These are phyloP conservation scores for Oithona nana DNA, from an alignment of 2,888 invertebrate genomes.

Conservation along the genomic window DNA sequence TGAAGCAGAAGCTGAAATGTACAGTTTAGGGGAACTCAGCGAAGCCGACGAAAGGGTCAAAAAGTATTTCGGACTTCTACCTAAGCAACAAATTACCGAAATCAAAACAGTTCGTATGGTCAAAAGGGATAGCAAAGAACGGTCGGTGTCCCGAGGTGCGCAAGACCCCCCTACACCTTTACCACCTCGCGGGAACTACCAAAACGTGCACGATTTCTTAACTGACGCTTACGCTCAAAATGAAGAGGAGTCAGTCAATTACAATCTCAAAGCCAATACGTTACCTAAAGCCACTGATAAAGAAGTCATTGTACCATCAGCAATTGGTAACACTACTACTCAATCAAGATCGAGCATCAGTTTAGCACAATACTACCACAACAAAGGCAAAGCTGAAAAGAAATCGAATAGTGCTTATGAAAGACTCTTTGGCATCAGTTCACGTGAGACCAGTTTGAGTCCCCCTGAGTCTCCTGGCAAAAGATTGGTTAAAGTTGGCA, in stretches of 20 bases:
- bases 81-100: slow-evolving; percentile 43
- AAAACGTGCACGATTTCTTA: slow-evolving; percentile 11
- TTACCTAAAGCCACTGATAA: not conserved
- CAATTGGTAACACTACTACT: not conserved
- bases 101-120: slow-evolving; percentile 84
- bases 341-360: not conserved
- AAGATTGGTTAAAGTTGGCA: not conserved
- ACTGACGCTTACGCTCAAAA: not conserved
- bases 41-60: slow-evolving; percentile 36
- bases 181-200: slow-evolving; percentile 12
- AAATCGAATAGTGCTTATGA: slow-evolving; percentile 24
- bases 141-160: slow-evolving; percentile 37
- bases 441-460: slow-evolving; percentile 18
- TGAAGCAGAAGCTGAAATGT: not conserved
- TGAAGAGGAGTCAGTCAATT: not conserved
- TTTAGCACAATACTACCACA: not conserved
- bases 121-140: slow-evolving; percentile 68
- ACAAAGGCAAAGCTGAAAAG: not conserved
- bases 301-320: no score
- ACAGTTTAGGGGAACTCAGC: slow-evolving; percentile 29
- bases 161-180: not conserved
- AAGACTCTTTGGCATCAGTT: slow-evolving; percentile 26
- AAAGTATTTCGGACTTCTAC: slow-evolving; percentile 39
- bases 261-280: not conserved
- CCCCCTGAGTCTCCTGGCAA: slow-evolving; percentile 12